These are phyloP conservation scores for Drosophila neotestacea DNA, from an alignment of 2,888 invertebrate species.

Conservation along the genomic window DNA sequence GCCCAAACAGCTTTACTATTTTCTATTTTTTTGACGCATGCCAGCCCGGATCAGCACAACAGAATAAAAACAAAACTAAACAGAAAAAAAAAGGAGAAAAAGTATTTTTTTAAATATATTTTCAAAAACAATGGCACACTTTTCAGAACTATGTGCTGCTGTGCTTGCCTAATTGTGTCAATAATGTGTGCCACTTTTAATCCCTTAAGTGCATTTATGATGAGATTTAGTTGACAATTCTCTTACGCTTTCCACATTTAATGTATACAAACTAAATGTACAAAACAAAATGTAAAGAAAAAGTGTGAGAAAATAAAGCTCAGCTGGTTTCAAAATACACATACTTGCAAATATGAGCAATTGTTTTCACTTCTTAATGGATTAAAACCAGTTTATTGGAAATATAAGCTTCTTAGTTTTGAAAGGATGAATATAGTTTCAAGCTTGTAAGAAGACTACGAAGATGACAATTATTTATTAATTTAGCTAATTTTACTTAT, in stretches of 20 bases:
- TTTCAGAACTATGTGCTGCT: neutral
- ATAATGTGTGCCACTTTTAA: constrained; percentile 57
- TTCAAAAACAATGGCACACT: constrained; percentile 23
- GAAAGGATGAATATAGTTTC: too few relatives aligned
- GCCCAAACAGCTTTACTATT: constrained; percentile 20
- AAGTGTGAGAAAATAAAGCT: neutral
- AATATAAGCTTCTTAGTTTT: too few relatives aligned
- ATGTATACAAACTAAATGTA: neutral
- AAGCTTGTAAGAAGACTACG: too few relatives aligned
- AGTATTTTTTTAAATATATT: constrained; percentile 31
- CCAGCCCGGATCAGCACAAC: constrained; percentile 28
- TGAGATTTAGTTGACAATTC: constrained; percentile 11
- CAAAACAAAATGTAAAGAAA: neutral
- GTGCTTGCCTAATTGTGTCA: constrained; percentile 52
- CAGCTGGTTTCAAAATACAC: neutral
- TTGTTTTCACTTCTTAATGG: neutral
- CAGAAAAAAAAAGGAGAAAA: constrained; percentile 3
- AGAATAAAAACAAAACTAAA: constrained; percentile 17
- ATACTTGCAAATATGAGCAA: neutral
- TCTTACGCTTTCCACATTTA: constrained; percentile 1
- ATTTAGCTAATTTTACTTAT: too few relatives aligned
- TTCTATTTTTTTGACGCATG: constrained; percentile 22
- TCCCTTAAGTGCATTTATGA: constrained; percentile 65
- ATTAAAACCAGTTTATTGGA: too few relatives aligned
- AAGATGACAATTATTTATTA: too few relatives aligned